A percentile compares a stretch with the other conserved stretches of the same genome.
Evolutionary conservation across 1,140 invertebrate genomes (phyloP).

Genomic region (Bombyx mori): DNA sequence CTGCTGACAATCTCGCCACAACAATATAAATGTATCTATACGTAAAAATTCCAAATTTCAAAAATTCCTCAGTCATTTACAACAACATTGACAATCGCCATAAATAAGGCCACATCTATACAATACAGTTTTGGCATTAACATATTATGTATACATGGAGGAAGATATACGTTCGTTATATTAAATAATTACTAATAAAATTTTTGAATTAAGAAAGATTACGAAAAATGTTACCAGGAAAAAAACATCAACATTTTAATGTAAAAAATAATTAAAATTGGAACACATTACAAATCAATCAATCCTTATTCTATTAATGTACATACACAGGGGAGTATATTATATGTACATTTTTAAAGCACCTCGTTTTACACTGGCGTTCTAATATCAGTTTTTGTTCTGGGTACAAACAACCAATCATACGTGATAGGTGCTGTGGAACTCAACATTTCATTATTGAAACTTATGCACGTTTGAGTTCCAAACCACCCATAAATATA

Average conservation of each 20-base stretch:
- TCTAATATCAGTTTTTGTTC: slow-evolving; percentile 38
- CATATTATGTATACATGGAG: no score
- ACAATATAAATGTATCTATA: slow-evolving; percentile 8
- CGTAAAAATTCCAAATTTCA: slow-evolving; percentile 1
- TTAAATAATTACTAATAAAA: no score
- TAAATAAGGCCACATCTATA: slow-evolving; percentile 1
- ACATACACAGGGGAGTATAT: slow-evolving; percentile 17
- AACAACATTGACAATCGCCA: slow-evolving; percentile 1
- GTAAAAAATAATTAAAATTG: slow-evolving; percentile 9
- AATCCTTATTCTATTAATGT: slow-evolving; percentile 37
- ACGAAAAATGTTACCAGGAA: background rate
- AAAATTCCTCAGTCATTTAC: slow-evolving; percentile 1
- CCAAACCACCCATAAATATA: background rate
- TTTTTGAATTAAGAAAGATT: background rate
- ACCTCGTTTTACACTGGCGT: slow-evolving; percentile 60
- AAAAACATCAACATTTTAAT: no score
- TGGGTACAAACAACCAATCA: slow-evolving; percentile 19
- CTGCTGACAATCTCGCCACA: slow-evolving; percentile 59
- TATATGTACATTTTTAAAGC: slow-evolving; percentile 28
- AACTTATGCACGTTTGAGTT: background rate
- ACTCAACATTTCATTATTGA: background rate
- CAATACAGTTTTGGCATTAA: background rate
- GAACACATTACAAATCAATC: slow-evolving; percentile 28
- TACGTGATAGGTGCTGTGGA: background rate
- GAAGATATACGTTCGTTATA: no score